Evolutionary conservation across 2,113 vertebrate genomes (phyloP).

Genomic region (Polypterus bichir): DNA sequence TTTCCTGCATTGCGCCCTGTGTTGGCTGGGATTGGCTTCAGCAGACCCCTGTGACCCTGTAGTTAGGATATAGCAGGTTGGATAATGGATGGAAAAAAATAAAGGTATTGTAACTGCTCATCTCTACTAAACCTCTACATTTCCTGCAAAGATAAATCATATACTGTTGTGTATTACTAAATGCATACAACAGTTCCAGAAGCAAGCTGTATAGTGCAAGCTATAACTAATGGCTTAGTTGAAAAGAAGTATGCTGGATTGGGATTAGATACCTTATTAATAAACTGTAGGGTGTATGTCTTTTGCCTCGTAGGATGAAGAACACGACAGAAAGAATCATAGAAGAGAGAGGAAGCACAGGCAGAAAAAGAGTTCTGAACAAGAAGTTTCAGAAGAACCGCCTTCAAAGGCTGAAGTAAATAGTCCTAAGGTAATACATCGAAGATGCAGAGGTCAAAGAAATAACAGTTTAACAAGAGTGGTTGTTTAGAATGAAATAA

Average conservation of each 20-base stretch:
- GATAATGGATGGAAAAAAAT: too few species aligned
- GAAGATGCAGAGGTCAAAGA: constrained; percentile 23
- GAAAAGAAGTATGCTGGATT: constrained; percentile 8
- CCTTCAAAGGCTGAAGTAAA: background rate
- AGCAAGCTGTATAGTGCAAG: constrained; percentile 19
- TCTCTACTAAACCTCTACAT: too few species aligned
- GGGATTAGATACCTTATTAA: constrained; percentile 25
- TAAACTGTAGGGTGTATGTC: constrained; percentile 32
- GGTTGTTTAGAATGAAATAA: background rate
- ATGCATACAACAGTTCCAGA: constrained; percentile 4
- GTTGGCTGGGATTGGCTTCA: too few species aligned
- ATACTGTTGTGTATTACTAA: background rate
- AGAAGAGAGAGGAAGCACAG: constrained; percentile 25
- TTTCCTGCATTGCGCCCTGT: too few species aligned
- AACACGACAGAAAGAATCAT: constrained; percentile 17
- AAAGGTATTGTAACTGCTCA: too few species aligned
- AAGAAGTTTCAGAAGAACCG: background rate
- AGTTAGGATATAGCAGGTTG: too few species aligned
- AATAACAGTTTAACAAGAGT: constrained; percentile 40
- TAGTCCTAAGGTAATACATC: constrained; percentile 1
- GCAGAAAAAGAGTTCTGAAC: constrained; percentile 26
- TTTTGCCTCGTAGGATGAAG: constrained; percentile 30
- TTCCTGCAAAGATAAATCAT: background rate
- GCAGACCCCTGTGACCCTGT: too few species aligned
- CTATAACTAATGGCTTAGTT: constrained; percentile 22